Percentiles rank a stretch among this genome's conserved stretches.
Conservation (phyloP, 2,797 vertebrate species). For the Urophycis tenuis region DNA sequence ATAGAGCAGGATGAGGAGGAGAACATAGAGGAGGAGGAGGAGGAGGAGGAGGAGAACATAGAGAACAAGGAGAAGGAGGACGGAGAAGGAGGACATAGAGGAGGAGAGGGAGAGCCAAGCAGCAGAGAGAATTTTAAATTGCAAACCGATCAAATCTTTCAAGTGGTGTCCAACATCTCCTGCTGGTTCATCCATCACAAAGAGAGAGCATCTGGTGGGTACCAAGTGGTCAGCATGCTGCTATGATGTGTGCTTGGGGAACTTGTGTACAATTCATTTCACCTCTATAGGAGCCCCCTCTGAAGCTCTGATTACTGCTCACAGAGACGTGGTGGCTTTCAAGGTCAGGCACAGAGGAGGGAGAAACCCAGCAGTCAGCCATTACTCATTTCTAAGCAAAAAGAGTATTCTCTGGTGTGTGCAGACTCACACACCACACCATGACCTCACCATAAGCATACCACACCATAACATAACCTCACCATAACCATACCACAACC, state of each 20-base stretch:
- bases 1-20: no score
- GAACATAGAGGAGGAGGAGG: no score
- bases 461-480: neutral
- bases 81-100: neutral
- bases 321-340: neutral
- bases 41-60: no score
- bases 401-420: no score
- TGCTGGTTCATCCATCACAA: neutral
- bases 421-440: neutral
- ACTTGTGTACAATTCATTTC: neutral
- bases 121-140: neutral
- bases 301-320: neutral
- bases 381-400: no score
- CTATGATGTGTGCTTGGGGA: neutral
- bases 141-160: neutral
- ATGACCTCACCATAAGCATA: neutral
- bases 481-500: no score
- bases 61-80: no score
- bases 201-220: no score
- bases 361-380: neutral
- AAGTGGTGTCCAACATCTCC: neutral
- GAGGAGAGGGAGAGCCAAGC: neutral
- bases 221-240: neutral
- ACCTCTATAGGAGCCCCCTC: neutral
- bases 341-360: neutral